phyloP scores from a whole-genome alignment of 2,113 vertebrate genomes.

The Malurus alboscapulatus region DNA sequence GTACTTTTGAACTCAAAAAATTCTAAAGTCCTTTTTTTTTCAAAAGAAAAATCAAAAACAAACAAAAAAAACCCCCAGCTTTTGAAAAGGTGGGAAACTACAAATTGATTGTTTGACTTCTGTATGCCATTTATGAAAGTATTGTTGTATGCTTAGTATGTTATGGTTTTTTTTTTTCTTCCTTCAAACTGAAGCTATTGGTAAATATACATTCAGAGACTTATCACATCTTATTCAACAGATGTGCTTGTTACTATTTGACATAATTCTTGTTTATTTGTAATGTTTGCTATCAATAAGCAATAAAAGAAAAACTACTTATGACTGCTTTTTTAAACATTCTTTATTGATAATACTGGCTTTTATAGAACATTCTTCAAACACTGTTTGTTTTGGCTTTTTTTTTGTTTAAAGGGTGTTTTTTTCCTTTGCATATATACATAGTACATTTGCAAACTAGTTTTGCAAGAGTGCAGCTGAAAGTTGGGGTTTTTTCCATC shows the following conservation, averaged over 20 bases:
- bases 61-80: rapidly evolving
- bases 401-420: neutral
- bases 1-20: neutral
- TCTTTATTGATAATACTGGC: neutral
- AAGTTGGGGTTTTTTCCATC: neutral
- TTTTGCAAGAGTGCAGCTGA: neutral
- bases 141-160: neutral
- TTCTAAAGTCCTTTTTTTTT: neutral
- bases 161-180: neutral
- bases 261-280: neutral
- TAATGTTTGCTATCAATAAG: neutral
- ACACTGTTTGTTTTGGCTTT: neutral
- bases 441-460: neutral
- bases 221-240: neutral
- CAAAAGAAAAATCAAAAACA: too few relatives aligned
- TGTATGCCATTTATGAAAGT: neutral
- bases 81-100: neutral
- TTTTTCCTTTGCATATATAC: neutral
- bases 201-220: neutral
- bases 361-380: neutral
- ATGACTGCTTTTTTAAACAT: neutral
- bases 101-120: neutral
- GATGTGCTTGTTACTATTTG: neutral
- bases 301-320: neutral
- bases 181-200: neutral